These are phyloP conservation scores for Scaeva pyrastri DNA, from an alignment of 2,888 invertebrate genomes.

Conservation along the genomic window DNA sequence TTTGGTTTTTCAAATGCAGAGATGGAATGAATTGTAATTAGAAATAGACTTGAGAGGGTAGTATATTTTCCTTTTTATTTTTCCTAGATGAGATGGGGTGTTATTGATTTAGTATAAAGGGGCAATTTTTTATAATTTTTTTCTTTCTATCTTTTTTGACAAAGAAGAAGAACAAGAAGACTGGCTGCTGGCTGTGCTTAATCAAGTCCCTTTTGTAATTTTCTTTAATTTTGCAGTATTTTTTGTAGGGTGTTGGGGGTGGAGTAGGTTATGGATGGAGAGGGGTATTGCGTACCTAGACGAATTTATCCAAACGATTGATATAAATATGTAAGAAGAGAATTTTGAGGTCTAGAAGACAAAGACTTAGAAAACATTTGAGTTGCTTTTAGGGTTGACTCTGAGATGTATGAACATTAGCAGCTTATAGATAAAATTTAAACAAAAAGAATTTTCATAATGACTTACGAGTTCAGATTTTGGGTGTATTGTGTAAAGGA, in stretches of 20 bases:
- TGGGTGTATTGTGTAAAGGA: too few relatives aligned
- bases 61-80: conserved; percentile 3
- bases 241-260: neutral
- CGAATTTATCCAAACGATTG: conserved; percentile 6
- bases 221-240: conserved; percentile 15
- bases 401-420: too few relatives aligned
- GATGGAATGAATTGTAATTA: conserved; percentile 68
- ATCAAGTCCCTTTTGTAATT: conserved; percentile 24
- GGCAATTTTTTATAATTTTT: conserved; percentile 13
- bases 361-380: too few relatives aligned
- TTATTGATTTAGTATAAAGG: conserved; percentile 47
- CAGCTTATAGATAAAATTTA: too few relatives aligned
- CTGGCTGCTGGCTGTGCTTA: neutral
- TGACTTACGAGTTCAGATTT: too few relatives aligned
- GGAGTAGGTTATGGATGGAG: neutral
- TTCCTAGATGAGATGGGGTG: conserved; percentile 16
- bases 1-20: conserved; percentile 44
- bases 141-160: neutral
- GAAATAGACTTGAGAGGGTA: conserved; percentile 61
- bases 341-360: too few relatives aligned
- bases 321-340: neutral
- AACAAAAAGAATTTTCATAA: too few relatives aligned
- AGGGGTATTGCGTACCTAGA: conserved; percentile 7
- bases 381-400: too few relatives aligned
- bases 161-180: neutral